Percentiles rank a stretch among this genome's conserved stretches.
These are phyloP conservation scores for Isurus oxyrinchus DNA, from an alignment of 2,113 vertebrate genomes.

Conservation along the genomic window DNA sequence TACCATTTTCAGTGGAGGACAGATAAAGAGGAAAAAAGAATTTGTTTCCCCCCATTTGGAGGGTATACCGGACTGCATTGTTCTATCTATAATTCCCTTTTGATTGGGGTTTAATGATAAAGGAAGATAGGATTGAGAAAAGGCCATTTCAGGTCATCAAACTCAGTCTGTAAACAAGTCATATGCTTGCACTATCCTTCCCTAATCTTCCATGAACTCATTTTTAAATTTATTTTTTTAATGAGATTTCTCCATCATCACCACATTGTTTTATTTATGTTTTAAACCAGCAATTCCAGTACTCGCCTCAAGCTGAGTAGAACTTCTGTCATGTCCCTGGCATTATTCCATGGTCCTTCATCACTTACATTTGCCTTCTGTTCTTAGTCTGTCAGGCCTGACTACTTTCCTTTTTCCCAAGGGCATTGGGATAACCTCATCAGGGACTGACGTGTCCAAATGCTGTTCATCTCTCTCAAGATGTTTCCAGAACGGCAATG, in stretches of 20 bases:
- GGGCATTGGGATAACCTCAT: background rate
- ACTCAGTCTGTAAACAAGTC: background rate
- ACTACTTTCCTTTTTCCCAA: background rate
- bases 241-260: background rate
- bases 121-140: background rate
- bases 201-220: background rate
- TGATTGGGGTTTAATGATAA: background rate
- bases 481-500: background rate
- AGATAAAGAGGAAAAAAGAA: background rate
- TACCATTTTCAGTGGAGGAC: background rate
- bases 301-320: background rate
- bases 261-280: background rate
- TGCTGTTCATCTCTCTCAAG: background rate
- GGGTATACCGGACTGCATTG: background rate
- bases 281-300: background rate
- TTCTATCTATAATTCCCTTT: background rate
- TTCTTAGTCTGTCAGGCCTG: background rate
- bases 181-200: background rate
- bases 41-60: background rate
- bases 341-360: background rate
- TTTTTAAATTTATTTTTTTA: background rate
- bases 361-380: background rate
- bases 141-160: background rate
- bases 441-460: background rate
- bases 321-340: constrained; percentile 2